Percentiles rank a stretch among this genome's conserved stretches.
Conservation (phyloP, 2,797 vertebrate species). For the Synanceia verrucosa region DNA sequence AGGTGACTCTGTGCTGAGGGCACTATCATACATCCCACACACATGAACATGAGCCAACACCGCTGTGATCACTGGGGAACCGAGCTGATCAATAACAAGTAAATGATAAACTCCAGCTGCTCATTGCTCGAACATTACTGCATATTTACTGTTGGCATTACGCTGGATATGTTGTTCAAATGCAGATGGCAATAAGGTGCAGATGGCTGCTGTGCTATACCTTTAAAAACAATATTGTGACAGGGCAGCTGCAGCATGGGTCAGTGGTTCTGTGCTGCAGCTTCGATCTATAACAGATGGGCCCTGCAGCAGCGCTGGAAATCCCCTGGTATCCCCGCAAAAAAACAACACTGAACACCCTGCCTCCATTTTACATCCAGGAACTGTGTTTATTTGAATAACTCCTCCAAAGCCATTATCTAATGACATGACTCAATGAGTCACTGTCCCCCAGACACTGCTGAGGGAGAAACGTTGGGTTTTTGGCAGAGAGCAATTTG, state of each 20-base stretch:
- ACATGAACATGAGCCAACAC: constrained; percentile 27
- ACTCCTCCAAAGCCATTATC: constrained; percentile 72
- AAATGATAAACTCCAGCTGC: constrained; percentile 50
- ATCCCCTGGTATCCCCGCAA: constrained; percentile 68
- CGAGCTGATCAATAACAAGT: constrained; percentile 57
- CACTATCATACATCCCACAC: constrained; percentile 31
- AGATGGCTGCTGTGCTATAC: constrained; percentile 62
- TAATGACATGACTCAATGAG: constrained; percentile 76
- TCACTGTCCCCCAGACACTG: constrained; percentile 65
- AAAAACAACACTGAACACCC: constrained; percentile 51
- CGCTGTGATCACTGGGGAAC: constrained; percentile 32
- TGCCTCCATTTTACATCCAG: constrained; percentile 65
- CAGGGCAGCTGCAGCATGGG: constrained; percentile 71
- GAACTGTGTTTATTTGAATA: constrained; percentile 75
- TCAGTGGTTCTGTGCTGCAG: constrained; percentile 67
- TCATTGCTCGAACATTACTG: constrained; percentile 29
- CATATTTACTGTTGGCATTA: constrained; percentile 37
- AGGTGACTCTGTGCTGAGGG: constrained; percentile 13
- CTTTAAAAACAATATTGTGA: constrained; percentile 76
- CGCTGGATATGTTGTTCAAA: constrained; percentile 38
- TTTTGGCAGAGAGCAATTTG: constrained; percentile 57
- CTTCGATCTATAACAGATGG: constrained; percentile 78
- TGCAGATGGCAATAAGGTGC: constrained; percentile 52
- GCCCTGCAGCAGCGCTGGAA: constrained; percentile 68
- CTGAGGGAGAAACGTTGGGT: constrained; percentile 54